These are phyloP conservation scores for Venusia cambrica DNA, from an alignment of 2,888 invertebrate genomes.

Conservation along the genomic window DNA sequence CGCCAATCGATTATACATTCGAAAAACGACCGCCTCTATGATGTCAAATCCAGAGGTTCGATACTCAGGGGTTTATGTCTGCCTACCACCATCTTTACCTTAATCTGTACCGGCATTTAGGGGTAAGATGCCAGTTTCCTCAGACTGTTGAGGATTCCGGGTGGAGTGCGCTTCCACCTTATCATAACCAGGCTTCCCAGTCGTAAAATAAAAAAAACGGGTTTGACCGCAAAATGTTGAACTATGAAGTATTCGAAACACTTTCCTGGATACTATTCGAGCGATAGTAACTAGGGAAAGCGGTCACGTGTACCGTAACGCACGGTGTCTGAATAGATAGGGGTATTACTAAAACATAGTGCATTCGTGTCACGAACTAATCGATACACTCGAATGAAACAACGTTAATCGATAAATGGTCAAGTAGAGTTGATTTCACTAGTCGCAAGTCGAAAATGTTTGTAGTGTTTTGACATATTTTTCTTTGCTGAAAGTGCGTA, in stretches of 20 bases:
- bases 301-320: conserved; percentile 44
- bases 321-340: conserved; percentile 63
- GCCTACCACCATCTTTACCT: too few species aligned
- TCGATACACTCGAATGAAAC: conserved; percentile 61
- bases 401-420: conserved; percentile 76
- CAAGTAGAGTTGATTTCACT: conserved; percentile 82
- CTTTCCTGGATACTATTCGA: conserved; percentile 67
- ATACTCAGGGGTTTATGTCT: too few species aligned
- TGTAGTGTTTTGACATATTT: conserved; percentile 82
- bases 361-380: conserved; percentile 74
- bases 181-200: too few species aligned
- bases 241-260: conserved; percentile 38
- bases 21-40: too few species aligned
- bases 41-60: too few species aligned
- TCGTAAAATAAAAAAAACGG: too few species aligned
- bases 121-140: too few species aligned
- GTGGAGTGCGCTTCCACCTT: too few species aligned
- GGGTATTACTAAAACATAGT: conserved; percentile 75
- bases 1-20: too few species aligned
- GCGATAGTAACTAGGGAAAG: conserved; percentile 63
- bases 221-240: conserved; percentile 33
- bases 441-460: conserved; percentile 81
- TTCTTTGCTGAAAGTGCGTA: conserved; percentile 82
- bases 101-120: too few species aligned
- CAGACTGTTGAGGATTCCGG: too few species aligned